Conservation (phyloP, 2,113 vertebrate genomes). For the Regulus satrapa region DNA sequence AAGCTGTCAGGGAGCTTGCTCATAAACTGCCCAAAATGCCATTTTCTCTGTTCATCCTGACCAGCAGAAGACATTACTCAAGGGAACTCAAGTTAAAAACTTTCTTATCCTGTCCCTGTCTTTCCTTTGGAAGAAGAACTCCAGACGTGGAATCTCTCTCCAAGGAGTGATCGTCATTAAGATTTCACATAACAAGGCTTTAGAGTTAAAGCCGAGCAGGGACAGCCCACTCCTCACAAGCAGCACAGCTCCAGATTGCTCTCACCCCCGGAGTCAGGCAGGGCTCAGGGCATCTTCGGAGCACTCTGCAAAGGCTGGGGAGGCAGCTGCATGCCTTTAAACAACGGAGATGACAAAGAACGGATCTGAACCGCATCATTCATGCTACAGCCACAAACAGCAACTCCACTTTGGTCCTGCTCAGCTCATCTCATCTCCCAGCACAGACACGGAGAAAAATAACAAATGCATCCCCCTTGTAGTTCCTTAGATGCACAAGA, state of each 20-base stretch:
- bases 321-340: background rate
- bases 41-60: background rate
- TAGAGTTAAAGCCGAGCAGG: background rate
- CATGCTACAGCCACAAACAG: background rate
- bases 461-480: background rate
- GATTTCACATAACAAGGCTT: background rate
- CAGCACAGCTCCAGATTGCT: background rate
- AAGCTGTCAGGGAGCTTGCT: background rate
- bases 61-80: background rate
- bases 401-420: background rate
- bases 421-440: background rate
- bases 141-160: background rate
- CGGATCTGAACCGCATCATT: background rate
- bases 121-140: background rate
- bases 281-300: background rate
- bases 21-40: background rate
- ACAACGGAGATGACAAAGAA: accelerated
- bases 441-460: accelerated
- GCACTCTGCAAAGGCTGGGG: background rate
- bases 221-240: background rate
- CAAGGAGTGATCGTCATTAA: background rate
- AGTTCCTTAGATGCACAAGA: background rate
- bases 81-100: background rate
- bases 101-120: background rate
- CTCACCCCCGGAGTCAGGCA: background rate